phyloP scores from a whole-genome alignment of 2,797 vertebrate genomes.

The Hirundo rustica region DNA sequence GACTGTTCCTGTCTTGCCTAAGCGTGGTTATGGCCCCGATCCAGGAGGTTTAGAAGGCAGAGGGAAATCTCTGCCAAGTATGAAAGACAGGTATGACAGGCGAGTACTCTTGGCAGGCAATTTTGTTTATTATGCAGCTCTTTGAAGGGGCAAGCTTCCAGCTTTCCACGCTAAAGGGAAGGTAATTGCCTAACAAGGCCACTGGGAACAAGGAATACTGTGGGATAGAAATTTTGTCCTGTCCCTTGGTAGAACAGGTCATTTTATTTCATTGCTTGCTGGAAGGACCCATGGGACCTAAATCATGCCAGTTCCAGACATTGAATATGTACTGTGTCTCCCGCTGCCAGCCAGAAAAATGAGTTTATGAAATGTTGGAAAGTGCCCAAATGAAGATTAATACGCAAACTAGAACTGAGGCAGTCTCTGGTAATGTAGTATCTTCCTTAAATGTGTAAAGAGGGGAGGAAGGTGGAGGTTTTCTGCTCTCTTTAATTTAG shows the following conservation, averaged over 20 bases:
- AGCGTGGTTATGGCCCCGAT: fast-evolving
- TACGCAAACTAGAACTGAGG: neutral
- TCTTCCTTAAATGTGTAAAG: neutral
- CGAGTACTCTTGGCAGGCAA: neutral
- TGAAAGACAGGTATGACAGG: constrained; percentile 7
- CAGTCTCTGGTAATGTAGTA: neutral
- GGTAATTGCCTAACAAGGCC: neutral
- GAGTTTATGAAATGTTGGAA: neutral
- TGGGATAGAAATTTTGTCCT: neutral
- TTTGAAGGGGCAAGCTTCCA: constrained; percentile 19
- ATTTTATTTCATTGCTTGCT: neutral
- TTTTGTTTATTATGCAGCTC: neutral
- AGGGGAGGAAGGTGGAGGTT: fast-evolving
- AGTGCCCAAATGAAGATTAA: neutral
- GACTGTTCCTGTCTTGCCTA: neutral
- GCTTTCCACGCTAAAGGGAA: neutral
- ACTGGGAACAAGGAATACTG: neutral
- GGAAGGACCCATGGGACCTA: neutral
- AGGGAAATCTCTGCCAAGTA: neutral
- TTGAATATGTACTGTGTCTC: neutral
- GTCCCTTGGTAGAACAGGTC: neutral
- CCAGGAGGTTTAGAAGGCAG: neutral
- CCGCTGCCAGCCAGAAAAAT: neutral
- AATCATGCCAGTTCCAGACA: neutral
- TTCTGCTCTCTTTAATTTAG: neutral